These are phyloP conservation scores for Oxyteleia sp. DNA, from an alignment of 2,888 invertebrate genomes.

Conservation along the genomic window DNA sequence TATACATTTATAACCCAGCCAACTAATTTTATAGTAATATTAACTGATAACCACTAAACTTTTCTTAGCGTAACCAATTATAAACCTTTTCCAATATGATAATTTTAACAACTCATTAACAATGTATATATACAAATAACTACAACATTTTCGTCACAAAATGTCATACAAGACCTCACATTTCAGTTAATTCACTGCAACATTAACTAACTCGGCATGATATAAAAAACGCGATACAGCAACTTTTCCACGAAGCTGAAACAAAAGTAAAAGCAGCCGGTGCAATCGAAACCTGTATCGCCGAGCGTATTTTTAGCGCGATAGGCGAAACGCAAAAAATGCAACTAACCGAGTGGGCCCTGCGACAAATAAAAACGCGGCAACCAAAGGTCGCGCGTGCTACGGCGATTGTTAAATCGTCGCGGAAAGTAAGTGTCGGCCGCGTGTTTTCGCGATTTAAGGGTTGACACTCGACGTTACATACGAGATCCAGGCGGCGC, in stretches of 20 bases:
- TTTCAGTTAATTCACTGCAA: background rate
- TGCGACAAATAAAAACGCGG: conserved; percentile 9
- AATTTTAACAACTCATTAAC: too few relatives aligned
- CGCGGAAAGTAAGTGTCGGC: conserved; percentile 32
- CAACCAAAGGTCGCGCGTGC: conserved; percentile 32
- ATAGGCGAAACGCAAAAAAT: conserved; percentile 31
- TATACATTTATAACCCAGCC: too few relatives aligned
- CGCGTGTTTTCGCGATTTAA: conserved; percentile 62
- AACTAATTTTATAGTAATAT: too few relatives aligned
- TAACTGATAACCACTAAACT: too few relatives aligned
- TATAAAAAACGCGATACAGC: background rate
- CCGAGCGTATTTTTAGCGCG: conserved; percentile 30
- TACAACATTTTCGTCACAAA: too few relatives aligned
- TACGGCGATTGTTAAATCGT: background rate
- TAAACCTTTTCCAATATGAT: too few relatives aligned
- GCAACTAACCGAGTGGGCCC: conserved; percentile 21
- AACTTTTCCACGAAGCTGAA: conserved; percentile 1
- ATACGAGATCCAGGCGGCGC: conserved; percentile 66
- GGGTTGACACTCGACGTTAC: conserved; percentile 72
- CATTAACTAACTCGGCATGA: background rate
- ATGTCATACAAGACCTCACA: too few relatives aligned
- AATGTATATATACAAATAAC: too few relatives aligned
- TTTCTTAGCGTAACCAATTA: too few relatives aligned
- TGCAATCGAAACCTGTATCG: conserved; percentile 28
- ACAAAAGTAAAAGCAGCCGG: conserved; percentile 38